Base-by-base conservation (phyloP, 2,888 invertebrate genomes). In the Steinernema hermaphroditum region DNA sequence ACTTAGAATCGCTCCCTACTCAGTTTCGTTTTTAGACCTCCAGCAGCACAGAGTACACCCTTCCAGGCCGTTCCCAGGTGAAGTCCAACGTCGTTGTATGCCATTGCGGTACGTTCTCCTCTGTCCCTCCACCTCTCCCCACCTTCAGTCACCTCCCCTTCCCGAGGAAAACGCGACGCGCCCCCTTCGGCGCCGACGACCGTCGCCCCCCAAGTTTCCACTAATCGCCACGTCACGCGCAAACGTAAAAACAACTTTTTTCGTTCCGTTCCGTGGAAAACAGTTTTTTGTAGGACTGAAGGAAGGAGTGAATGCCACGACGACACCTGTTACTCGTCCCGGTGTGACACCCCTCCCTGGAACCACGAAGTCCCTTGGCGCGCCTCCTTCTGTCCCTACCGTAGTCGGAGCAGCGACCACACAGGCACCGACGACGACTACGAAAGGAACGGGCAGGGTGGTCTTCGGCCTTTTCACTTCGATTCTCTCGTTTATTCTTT, bases 271-370 rank as follows among this genome's bases (percentile, higher is more conserved):
- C 27, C 1, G 8, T 2, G 6, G 29, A 22, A 62, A 62, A 54
- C 22, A 27, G 4, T 27, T 32, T 62, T 62, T 62, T 50, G 50
- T 62, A 62, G 62, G 62, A 32, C n/a, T 62, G 34, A 62, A 62
- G 29, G 62, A 62, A 14, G 62, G 62, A 12, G 34, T 32, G 16
- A 37, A 37, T 12, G 37, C 37, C 6, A 37, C 37, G 12, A 37
- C 37, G 12, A 37, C 37, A 37, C 37, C 37, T 37, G 37, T 37
- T 4, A 37, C 37, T 12, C 37, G 6, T 8, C 37, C 37, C 6
- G 12, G 12, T 37, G 37, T 37, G 37, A 29, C 62, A 2, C 32
- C 29, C 14, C 54, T 27, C 1, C 54, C 54, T 14, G 54, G 54
- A 22, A 14, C 54, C 19, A 22, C 54, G 27, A 2, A 24, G 22